These are phyloP conservation scores for Rhagologus leucostigma DNA, from an alignment of 2,113 vertebrate species.

Conservation along the genomic window DNA sequence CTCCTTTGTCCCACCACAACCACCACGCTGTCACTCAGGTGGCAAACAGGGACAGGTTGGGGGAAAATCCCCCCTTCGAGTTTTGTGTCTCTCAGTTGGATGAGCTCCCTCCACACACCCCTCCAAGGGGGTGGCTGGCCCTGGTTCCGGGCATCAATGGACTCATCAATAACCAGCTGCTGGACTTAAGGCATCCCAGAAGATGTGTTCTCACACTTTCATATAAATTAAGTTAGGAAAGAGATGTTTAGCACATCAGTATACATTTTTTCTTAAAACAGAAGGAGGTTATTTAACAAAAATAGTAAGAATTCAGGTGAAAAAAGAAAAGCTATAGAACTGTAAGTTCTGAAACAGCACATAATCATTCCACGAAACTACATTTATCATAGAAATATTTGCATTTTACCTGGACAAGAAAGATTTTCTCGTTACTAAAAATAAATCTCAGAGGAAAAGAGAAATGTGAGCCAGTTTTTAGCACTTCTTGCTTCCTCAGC, in stretches of 20 bases:
- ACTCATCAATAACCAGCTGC: not conserved
- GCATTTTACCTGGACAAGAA: not conserved
- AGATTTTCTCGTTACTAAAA: not conserved
- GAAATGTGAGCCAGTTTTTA: not conserved
- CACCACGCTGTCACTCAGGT: not conserved
- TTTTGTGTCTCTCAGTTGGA: not conserved
- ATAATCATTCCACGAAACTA: not conserved
- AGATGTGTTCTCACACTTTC: not conserved
- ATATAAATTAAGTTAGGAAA: not conserved
- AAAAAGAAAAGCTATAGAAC: not conserved
- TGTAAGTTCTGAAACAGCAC: not conserved
- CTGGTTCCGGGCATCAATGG: not conserved
- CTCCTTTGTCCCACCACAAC: not conserved
- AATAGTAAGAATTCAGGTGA: not conserved
- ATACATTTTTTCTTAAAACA: not conserved
- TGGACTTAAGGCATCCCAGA: not conserved
- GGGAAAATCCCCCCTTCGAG: not conserved
- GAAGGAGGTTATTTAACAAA: not conserved
- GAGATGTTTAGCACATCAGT: not conserved
- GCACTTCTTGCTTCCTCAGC: not conserved
- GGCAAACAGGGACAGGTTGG: not conserved
- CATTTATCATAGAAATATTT: not conserved
- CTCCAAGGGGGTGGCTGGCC: not conserved
- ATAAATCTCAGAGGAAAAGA: not conserved
- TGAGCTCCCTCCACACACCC: not conserved